These are phyloP conservation scores for Macaca fascicularis DNA, from an alignment of 2,113 vertebrate genomes.

Conservation along the genomic window T2T-MFA8v1.1 NC_088391.1:99307001-99307500, in stretches of 20 bases:
- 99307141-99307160: neutral
- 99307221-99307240: accelerated
- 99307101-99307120: neutral
- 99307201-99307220: neutral
- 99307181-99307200: neutral
- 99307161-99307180: neutral
- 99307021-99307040: neutral
- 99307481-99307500: neutral
- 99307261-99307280: neutral
- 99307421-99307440: neutral
- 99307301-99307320: neutral
- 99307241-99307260: neutral
- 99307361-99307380: neutral
- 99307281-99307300: neutral
- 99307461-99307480: neutral
- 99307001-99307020: neutral
- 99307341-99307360: neutral
- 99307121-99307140: neutral
- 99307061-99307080: accelerated
- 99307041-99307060: neutral
- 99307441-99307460: neutral
- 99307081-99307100: neutral
- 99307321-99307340: neutral
- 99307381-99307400: neutral
- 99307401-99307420: neutral